Conservation (phyloP, 2,797 vertebrate species). For the Caiman crocodilus region DNA sequence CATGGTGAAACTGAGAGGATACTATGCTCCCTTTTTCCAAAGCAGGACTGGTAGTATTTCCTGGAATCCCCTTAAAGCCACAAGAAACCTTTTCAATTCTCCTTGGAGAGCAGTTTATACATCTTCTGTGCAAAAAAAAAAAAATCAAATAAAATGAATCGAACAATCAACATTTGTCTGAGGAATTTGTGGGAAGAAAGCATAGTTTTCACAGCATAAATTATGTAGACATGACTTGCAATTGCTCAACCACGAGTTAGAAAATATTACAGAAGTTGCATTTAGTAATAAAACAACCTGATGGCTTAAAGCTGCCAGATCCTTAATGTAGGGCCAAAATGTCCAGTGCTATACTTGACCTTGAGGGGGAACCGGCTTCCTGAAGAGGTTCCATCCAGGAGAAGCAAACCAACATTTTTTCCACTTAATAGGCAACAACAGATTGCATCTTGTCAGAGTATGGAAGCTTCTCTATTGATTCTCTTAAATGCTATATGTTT, state of each 20-base stretch:
- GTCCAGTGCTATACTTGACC: slow-evolving; percentile 42
- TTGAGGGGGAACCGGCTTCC: slow-evolving; percentile 8
- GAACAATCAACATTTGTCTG: not conserved
- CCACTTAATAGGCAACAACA: slow-evolving; percentile 4
- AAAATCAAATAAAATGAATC: not conserved
- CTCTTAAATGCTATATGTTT: not conserved
- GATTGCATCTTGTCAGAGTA: slow-evolving; percentile 3
- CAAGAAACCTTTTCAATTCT: slow-evolving; percentile 14
- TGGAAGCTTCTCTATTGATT: not conserved
- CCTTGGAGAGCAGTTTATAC: slow-evolving; percentile 13
- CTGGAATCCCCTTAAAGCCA: slow-evolving; percentile 53
- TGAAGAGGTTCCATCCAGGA: slow-evolving; percentile 26
- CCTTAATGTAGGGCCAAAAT: slow-evolving; percentile 36
- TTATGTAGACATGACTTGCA: slow-evolving; percentile 57
- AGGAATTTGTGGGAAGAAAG: slow-evolving; percentile 47
- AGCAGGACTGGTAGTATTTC: not conserved
- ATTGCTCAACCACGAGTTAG: slow-evolving; percentile 57
- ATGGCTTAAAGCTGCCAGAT: slow-evolving; percentile 65
- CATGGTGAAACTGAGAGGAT: slow-evolving; percentile 26
- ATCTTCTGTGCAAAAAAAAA: slow-evolving; percentile 65
- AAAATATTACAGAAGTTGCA: slow-evolving; percentile 66
- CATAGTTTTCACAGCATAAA: slow-evolving; percentile 67
- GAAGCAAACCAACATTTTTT: not conserved
- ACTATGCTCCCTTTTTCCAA: slow-evolving; percentile 44
- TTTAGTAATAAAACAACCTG: slow-evolving; percentile 71